These are phyloP conservation scores for Epinotia brunnichana DNA, from an alignment of 2,888 invertebrate species.

Conservation along the genomic window DNA sequence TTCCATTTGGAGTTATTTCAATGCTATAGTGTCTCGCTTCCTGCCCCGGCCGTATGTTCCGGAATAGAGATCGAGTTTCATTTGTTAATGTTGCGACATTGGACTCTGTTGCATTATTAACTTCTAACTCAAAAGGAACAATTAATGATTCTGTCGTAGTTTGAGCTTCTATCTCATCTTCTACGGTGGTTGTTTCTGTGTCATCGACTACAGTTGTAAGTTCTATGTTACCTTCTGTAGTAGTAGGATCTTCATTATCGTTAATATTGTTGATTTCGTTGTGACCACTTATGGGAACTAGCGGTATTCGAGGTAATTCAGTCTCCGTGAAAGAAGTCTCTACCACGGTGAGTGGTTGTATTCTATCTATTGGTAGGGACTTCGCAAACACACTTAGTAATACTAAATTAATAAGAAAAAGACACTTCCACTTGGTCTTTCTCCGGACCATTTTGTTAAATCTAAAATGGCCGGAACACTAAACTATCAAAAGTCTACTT, in stretches of 20 bases:
- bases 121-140: background rate
- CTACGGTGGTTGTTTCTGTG: background rate
- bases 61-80: slow-evolving; percentile 45
- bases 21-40: slow-evolving; percentile 55
- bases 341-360: slow-evolving; percentile 11
- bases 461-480: slow-evolving; percentile 52
- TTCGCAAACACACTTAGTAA: slow-evolving; percentile 57
- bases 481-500: slow-evolving; percentile 48
- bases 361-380: slow-evolving; percentile 54
- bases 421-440: slow-evolving; percentile 62
- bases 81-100: slow-evolving; percentile 47
- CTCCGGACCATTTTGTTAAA: slow-evolving; percentile 64
- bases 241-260: background rate
- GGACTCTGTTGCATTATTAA: slow-evolving; percentile 38
- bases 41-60: slow-evolving; percentile 62
- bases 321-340: slow-evolving; percentile 29
- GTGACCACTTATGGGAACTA: slow-evolving; percentile 45
- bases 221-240: slow-evolving; percentile 7
- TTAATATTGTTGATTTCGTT: slow-evolving; percentile 45
- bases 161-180: background rate
- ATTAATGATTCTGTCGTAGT: slow-evolving; percentile 17
- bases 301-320: slow-evolving; percentile 20
- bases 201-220: background rate
- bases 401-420: slow-evolving; percentile 54
- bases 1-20: slow-evolving; percentile 56